phyloP scores from a whole-genome alignment of 1,140 invertebrate species.

The Daktulosphaira vitifoliae region DNA sequence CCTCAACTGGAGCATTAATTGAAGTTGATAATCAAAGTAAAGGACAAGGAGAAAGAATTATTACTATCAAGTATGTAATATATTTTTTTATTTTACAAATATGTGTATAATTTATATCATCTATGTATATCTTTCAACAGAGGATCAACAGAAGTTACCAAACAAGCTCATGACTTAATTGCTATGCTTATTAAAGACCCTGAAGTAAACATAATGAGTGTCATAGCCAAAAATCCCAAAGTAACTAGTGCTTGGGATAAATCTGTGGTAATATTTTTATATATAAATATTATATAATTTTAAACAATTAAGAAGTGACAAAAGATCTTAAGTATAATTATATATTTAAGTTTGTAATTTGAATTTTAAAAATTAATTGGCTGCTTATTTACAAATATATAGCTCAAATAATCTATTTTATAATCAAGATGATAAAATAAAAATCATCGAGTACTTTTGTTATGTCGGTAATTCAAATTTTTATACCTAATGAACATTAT shows the following conservation, averaged over 20 bases:
- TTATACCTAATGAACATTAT: too few relatives aligned
- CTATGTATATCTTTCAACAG: slow-evolving; percentile 45
- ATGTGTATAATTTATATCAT: background rate
- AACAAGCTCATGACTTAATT: slow-evolving; percentile 80
- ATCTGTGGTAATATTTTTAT: slow-evolving; percentile 41
- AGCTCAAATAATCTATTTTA: too few relatives aligned
- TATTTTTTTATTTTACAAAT: background rate
- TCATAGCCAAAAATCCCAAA: slow-evolving; percentile 59
- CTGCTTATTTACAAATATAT: too few relatives aligned
- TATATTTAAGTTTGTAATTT: too few relatives aligned
- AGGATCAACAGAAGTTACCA: slow-evolving; percentile 81
- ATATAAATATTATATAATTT: background rate
- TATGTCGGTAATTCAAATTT: too few relatives aligned
- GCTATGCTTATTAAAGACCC: slow-evolving; percentile 82
- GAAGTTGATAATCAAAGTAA: slow-evolving; percentile 96
- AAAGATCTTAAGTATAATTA: background rate
- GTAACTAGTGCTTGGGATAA: slow-evolving; percentile 52
- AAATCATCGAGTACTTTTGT: too few relatives aligned
- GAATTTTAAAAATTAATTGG: too few relatives aligned
- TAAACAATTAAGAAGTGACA: background rate
- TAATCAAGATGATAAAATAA: too few relatives aligned
- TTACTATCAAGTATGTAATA: slow-evolving; percentile 77
- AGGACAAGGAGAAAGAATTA: slow-evolving; percentile 83
- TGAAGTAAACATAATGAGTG: slow-evolving; percentile 72
- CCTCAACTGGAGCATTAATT: slow-evolving; percentile 89